Evolutionary conservation across 2,888 invertebrate species (phyloP).

Genomic region (Altica lythri): DNA sequence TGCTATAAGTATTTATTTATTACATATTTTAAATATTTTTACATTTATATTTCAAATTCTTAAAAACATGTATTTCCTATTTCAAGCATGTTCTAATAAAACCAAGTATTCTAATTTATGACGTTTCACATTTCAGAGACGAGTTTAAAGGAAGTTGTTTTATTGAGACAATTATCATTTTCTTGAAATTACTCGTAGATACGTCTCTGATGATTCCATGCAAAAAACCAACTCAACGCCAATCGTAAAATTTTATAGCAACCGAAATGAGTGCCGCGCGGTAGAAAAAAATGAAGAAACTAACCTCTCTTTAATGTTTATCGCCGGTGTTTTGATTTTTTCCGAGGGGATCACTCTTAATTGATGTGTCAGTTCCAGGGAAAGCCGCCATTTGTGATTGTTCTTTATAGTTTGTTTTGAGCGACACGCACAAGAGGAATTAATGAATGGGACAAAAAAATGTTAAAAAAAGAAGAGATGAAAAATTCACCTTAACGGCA

Average conservation of each 20-base stretch:
- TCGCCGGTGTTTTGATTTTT: slow-evolving; percentile 53
- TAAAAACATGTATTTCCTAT: too few relatives aligned
- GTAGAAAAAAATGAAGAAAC: slow-evolving; percentile 49
- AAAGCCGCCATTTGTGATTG: slow-evolving; percentile 51
- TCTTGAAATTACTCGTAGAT: slow-evolving; percentile 13
- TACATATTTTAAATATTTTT: too few relatives aligned
- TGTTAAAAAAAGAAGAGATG: slow-evolving; percentile 20
- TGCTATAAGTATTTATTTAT: too few relatives aligned
- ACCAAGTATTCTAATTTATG: too few relatives aligned
- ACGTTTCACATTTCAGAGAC: too few relatives aligned
- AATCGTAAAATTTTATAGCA: slow-evolving; percentile 53
- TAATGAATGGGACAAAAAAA: slow-evolving; percentile 19
- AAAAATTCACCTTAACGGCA: slow-evolving; percentile 31
- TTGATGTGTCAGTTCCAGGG: slow-evolving; percentile 55
- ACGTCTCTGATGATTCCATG: slow-evolving; percentile 8
- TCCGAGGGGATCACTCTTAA: slow-evolving; percentile 51
- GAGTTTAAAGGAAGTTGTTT: too few relatives aligned
- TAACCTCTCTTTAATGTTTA: slow-evolving; percentile 47
- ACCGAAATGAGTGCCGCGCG: slow-evolving; percentile 49
- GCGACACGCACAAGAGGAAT: slow-evolving; percentile 19
- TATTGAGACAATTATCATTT: slow-evolving; percentile 2
- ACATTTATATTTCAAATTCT: too few relatives aligned
- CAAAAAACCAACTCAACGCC: slow-evolving; percentile 26
- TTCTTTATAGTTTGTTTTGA: slow-evolving; percentile 46
- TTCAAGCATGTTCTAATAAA: too few relatives aligned